Base-by-base conservation (phyloP, 2,888 invertebrate genomes). In the Euzetes globulus region DNA sequence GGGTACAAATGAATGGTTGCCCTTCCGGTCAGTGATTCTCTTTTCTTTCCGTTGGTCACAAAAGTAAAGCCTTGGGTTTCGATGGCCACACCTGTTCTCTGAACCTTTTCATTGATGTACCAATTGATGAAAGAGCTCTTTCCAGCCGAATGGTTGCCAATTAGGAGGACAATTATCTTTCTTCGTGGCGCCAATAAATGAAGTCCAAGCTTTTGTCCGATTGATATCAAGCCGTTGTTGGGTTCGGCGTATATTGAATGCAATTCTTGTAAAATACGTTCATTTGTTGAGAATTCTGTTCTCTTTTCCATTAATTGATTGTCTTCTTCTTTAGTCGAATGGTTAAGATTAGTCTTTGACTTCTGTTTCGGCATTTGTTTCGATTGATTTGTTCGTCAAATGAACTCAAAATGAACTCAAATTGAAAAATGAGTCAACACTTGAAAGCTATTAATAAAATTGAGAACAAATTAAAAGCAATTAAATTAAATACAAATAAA, bases 71-170 rank as follows among this genome's bases (percentile, higher is more conserved):
- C 86, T 79, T 86, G 86, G 1, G 87, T 87, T 80, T 87, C 87
- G 78, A 87, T 86, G n/a, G 87, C 86, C 72, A 87, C 86, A 17
- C 86, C 86, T 29, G 86, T 86, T 77, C 83, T 84, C 79, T 86
- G 85, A 6, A 87, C 84, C 80, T 86, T 85, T 78, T 86, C 86
- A 78, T 86, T 86, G 75, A 87, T 82, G 82, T 80, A 86, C 87
- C 87, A 87, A 79, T 87, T 87, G 76, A 87, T 86, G 79, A 87
- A 87, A 25, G 85, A 85, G 75, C 86, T 86, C 80, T 87, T 87
- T 5, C 87, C 87, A 50, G 86, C 86, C 4, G 86, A 86, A 79
- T 87, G 87, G 79, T 87, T 87, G 11, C 87, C 87, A 74, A 87
- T 84, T 15, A 87, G 80, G 52, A 86, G 80, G 15, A 86, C 84